Evolutionary conservation across 2,888 invertebrate genomes (phyloP).

Genomic region (Caradrina clavipalpis): DNA sequence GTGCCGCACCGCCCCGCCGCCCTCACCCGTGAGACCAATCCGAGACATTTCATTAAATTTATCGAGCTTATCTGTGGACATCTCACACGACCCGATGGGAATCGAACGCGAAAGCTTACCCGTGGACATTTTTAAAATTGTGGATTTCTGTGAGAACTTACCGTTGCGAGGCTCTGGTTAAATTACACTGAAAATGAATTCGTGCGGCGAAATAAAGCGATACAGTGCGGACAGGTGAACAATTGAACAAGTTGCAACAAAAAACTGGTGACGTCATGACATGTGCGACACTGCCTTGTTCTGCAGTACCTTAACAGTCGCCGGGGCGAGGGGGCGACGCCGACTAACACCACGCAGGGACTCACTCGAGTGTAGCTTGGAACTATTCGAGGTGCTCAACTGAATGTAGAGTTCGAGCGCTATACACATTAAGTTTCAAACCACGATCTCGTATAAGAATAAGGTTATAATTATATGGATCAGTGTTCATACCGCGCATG

Average conservation of each 20-base stretch:
- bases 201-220: conserved; percentile 68
- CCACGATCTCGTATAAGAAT: background rate
- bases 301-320: conserved; percentile 17
- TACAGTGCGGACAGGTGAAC: conserved; percentile 70
- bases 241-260: conserved; percentile 78
- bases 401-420: background rate
- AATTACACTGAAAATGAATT: conserved; percentile 69
- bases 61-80: conserved; percentile 86
- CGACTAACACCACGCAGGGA: background rate
- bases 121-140: conserved; percentile 81
- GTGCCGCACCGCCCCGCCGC: conserved; percentile 51
- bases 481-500: background rate
- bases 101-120: conserved; percentile 78
- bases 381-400: background rate
- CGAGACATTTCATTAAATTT: conserved; percentile 88
- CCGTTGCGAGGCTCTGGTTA: conserved; percentile 62
- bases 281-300: conserved; percentile 44
- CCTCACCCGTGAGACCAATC: conserved; percentile 67
- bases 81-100: conserved; percentile 83
- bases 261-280: conserved; percentile 70
- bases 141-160: conserved; percentile 79
- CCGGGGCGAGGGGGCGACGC: background rate
- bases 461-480: background rate
- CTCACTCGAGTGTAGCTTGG: background rate
- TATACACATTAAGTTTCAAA: background rate